These are phyloP conservation scores for Furcula furcula DNA, from an alignment of 2,888 invertebrate species.

Conservation along the genomic window DNA sequence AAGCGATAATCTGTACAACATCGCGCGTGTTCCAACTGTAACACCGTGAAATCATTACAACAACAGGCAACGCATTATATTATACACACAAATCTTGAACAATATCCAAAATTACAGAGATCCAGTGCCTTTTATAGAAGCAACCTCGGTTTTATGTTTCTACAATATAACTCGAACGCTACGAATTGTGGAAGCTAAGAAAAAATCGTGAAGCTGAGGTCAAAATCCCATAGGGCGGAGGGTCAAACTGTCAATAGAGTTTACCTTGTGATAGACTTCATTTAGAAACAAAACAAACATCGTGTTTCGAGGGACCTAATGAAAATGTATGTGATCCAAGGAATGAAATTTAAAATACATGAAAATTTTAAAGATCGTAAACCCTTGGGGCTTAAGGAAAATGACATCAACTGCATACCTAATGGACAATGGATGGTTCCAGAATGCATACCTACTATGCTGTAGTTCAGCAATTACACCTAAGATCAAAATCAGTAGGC, in stretches of 20 bases:
- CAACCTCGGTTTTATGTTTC: too few relatives aligned
- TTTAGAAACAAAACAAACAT: constrained; percentile 36
- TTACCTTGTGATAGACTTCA: constrained; percentile 28
- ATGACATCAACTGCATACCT: constrained; percentile 15
- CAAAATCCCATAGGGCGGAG: constrained; percentile 36
- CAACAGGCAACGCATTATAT: too few relatives aligned
- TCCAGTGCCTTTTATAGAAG: too few relatives aligned
- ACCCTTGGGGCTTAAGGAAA: constrained; percentile 20
- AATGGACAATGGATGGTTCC: constrained; percentile 12
- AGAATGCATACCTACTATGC: constrained; percentile 10
- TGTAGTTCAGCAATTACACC: background rate
- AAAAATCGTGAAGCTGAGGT: constrained; percentile 20
- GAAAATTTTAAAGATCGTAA: constrained; percentile 29
- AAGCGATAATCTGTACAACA: constrained; percentile 18
- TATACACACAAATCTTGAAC: too few relatives aligned
- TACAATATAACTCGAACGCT: too few relatives aligned
- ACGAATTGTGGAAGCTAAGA: background rate
- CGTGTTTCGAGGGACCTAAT: constrained; percentile 42
- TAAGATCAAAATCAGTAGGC: background rate
- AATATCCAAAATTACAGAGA: too few relatives aligned
- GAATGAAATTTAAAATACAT: constrained; percentile 34
- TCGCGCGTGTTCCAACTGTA: constrained; percentile 3
- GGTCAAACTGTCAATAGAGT: constrained; percentile 39
- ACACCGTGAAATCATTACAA: too few relatives aligned
- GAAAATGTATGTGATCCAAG: constrained; percentile 43